Conservation (phyloP, 2,888 invertebrate species). For the Orthosia gracilis region DNA sequence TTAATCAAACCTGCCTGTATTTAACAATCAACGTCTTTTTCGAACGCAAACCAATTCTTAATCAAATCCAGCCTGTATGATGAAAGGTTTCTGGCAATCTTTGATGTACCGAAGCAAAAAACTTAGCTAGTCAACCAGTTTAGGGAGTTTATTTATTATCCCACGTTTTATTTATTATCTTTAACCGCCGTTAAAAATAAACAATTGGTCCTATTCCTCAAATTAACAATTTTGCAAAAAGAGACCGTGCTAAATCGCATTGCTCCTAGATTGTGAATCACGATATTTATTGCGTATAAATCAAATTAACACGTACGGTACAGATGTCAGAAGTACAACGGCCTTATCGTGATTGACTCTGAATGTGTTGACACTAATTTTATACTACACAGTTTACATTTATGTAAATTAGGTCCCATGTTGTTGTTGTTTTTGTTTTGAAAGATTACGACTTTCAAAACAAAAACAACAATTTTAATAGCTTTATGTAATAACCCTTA, state of each 20-base stretch:
- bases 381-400: not conserved
- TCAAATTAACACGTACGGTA: conserved; percentile 54
- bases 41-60: too few relatives aligned
- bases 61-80: too few relatives aligned
- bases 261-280: not conserved
- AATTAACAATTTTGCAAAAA: not conserved
- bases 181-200: too few relatives aligned
- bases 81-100: too few relatives aligned
- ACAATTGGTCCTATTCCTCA: not conserved
- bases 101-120: not conserved
- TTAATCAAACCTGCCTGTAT: too few relatives aligned
- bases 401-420: conserved; percentile 21
- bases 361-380: conserved; percentile 16
- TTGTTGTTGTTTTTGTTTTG: conserved; percentile 33
- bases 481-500: too few relatives aligned
- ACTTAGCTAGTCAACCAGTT: not conserved
- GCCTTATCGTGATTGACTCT: conserved; percentile 58
- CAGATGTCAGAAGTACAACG: conserved; percentile 50
- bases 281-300: conserved; percentile 31
- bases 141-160: not conserved
- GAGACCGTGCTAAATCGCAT: not conserved
- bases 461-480: too few relatives aligned
- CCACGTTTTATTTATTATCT: too few relatives aligned
- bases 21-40: too few relatives aligned
- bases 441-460: conserved; percentile 4